Conservation (phyloP, 2,888 invertebrate species). For the Mesodorylaimus sp. region DNA sequence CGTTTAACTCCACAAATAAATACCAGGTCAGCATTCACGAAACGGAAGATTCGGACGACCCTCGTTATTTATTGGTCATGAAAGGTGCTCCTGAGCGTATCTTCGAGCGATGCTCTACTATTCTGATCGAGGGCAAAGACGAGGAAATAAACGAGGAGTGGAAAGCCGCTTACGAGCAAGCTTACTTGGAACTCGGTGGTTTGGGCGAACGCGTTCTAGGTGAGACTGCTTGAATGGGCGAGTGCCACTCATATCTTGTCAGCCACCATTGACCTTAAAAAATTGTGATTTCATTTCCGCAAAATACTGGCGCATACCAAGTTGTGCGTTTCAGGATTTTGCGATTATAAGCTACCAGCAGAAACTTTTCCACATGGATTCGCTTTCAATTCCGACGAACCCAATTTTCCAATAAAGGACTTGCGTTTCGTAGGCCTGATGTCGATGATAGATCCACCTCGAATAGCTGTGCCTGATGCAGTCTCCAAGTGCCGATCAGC, state of each 20-base stretch:
- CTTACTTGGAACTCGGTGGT: constrained; percentile 58
- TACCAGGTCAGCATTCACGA: constrained; percentile 76
- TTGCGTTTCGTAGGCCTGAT: constrained; percentile 40
- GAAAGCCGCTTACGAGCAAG: constrained; percentile 42
- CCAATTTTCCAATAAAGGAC: constrained; percentile 37
- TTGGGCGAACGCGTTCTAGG: constrained; percentile 63
- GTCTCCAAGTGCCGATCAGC: constrained; percentile 34
- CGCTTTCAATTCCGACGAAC: constrained; percentile 54
- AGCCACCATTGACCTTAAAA: neutral
- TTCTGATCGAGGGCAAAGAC: constrained; percentile 40
- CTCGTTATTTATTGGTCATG: constrained; percentile 54
- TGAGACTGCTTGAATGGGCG: neutral
- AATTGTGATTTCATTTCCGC: neutral
- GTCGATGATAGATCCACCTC: constrained; percentile 35
- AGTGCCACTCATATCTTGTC: neutral
- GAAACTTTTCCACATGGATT: constrained; percentile 80
- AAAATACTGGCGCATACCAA: neutral
- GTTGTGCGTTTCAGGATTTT: constrained; percentile 47
- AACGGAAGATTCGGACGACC: constrained; percentile 71
- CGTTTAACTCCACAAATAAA: constrained; percentile 49
- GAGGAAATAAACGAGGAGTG: constrained; percentile 37
- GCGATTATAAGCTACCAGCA: constrained; percentile 69
- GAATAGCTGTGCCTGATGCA: constrained; percentile 35
- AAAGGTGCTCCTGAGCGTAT: constrained; percentile 74
- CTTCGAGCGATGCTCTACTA: constrained; percentile 47